These are phyloP conservation scores for Turritopsis rubra DNA, from an alignment of 30 jellyfish, hydroid and myxozoan genomes.

Conservation along the genomic window DNA sequence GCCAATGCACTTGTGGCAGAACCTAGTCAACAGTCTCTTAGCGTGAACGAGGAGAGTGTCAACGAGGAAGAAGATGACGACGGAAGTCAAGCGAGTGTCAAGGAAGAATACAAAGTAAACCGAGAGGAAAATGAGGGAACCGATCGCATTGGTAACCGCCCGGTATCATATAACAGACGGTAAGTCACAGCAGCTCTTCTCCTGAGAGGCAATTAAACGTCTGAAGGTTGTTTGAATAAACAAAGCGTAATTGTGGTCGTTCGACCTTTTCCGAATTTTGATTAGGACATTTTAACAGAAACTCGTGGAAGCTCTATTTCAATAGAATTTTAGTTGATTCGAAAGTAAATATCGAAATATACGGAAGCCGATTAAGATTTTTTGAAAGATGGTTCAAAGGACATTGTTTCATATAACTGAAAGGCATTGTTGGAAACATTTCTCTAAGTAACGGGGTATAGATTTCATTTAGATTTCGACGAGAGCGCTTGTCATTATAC, in stretches of 20 bases:
- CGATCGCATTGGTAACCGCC: neutral
- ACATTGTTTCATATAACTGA: neutral
- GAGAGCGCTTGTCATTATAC: conserved; percentile 37
- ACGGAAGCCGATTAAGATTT: too few species aligned
- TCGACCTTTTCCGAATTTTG: too few species aligned
- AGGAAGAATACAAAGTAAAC: neutral
- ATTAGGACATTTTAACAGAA: too few species aligned
- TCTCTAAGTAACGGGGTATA: neutral
- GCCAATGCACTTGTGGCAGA: conserved; percentile 97
- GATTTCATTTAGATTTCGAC: conserved; percentile 21
- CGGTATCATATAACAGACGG: neutral
- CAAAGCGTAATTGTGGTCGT: too few species aligned
- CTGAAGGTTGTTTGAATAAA: neutral
- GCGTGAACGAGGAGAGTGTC: conserved; percentile 52
- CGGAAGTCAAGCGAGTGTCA: neutral
- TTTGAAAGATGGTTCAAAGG: too few species aligned
- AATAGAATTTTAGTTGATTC: too few species aligned
- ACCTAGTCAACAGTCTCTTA: conserved; percentile 43
- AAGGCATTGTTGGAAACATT: neutral
- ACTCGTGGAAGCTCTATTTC: too few species aligned
- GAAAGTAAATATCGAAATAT: too few species aligned
- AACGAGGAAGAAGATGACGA: conserved; percentile 25
- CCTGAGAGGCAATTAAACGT: neutral
- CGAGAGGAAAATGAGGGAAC: neutral
- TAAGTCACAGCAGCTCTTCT: neutral